phyloP scores from a whole-genome alignment of 2,113 vertebrate genomes.

The Gambusia affinis region DNA sequence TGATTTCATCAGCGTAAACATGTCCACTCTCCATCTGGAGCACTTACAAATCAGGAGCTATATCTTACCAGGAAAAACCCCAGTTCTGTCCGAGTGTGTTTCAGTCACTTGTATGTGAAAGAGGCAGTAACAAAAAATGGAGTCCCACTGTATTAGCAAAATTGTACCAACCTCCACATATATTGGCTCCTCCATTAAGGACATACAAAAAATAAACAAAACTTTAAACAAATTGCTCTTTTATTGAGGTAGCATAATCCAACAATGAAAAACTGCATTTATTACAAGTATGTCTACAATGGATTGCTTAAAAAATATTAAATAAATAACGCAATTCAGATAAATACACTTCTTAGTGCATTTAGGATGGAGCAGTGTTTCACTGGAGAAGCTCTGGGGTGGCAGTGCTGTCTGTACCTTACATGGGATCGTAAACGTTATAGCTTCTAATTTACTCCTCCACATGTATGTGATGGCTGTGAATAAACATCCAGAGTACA shows the following conservation, averaged over 20 bases:
- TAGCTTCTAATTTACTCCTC: not conserved
- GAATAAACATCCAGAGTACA: not conserved
- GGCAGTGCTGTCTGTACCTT: not conserved
- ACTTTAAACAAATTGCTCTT: no score
- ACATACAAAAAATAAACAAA: not conserved
- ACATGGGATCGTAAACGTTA: not conserved
- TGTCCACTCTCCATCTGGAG: not conserved
- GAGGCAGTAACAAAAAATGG: not conserved
- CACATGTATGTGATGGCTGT: not conserved
- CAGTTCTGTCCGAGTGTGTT: not conserved
- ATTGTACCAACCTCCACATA: not conserved
- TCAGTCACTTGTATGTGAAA: not conserved
- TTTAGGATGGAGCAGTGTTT: not conserved
- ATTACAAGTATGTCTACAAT: not conserved
- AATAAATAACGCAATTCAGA: not conserved
- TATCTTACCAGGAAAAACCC: not conserved
- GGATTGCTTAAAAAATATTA: not conserved
- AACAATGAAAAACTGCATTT: not conserved
- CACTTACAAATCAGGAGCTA: not conserved
- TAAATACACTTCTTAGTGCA: not conserved
- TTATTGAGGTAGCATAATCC: not conserved
- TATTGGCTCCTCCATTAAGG: not conserved
- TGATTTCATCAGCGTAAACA: constrained; percentile 4
- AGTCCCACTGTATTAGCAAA: not conserved
- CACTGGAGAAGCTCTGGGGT: not conserved